Base-by-base conservation (phyloP, 92 coral and sea anemone species). In the Epizoanthus ramosus region DNA sequence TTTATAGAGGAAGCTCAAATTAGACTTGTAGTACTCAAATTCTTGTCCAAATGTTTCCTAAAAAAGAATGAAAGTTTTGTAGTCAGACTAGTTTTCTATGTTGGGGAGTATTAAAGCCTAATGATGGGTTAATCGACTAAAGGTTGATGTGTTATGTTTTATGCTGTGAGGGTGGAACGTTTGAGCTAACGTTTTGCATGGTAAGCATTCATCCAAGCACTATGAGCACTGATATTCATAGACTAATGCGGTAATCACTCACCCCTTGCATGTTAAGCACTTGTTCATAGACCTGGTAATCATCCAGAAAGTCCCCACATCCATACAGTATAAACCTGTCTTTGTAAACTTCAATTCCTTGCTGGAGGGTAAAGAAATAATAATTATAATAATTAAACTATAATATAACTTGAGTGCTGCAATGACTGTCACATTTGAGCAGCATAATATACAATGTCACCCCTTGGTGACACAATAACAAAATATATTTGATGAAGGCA, bases 31-130 rank as follows among this genome's bases (percentile, higher is more conserved):
- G 61, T 33, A 25, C 14, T 59, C 53, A 58, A 75, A 75, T 24
- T 75, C 81, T 12, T 58, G 81, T 35, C 81, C 81, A 31, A 75
- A 33, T 59, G 81, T 75, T 35, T 75, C 81, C 81, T 75, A 24
- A 59, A 75, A 75, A 16, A 10, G 14, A 47, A 35, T 13, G 17
- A 21, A 15, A 73, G 57, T 31, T 10, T 18, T 71, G 43, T 37
- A 37, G 31, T 28, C 31, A 28, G 17, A 57, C n/a, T 19, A n/a
- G 18, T 18, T 37, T 37, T 37, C 43, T 37, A 3, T 3, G n/a
- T 69, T 0, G 4, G 54, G 28, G 8, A 69, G 8, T 16, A 50
- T 3, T 50, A 17, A 15, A 15, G 3, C 21, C 53, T 14, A 14
- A 28, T 64, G 43, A 6, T 37, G 43, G 6, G 43, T 37, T 37